A percentile compares a stretch with the other conserved stretches of the same genome.
These are phyloP conservation scores for Meles meles DNA, from an alignment of 2,113 vertebrate species.

Conservation along the genomic window DNA sequence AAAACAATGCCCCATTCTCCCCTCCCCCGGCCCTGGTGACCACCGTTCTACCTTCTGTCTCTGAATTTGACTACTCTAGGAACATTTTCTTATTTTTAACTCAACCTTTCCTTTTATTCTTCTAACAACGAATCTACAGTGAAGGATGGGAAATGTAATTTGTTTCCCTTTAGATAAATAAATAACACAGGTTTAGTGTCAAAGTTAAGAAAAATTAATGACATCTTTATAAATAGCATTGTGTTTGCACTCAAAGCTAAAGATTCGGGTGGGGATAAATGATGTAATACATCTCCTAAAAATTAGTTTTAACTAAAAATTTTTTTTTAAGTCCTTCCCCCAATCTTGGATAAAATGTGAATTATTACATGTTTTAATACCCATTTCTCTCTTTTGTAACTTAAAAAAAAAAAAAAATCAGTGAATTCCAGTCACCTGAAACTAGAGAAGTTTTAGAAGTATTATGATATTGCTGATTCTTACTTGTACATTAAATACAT, in stretches of 20 bases:
- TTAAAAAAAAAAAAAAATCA: not conserved
- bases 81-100: not conserved
- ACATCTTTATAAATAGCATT: not conserved
- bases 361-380: not conserved
- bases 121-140: not conserved
- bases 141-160: not conserved
- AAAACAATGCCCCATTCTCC: not conserved
- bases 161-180: not conserved
- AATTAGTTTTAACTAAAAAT: not conserved
- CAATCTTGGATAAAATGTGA: not conserved
- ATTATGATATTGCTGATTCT: not conserved
- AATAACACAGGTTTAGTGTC: not conserved
- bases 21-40: not conserved
- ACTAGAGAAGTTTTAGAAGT: not conserved
- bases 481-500: not conserved
- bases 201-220: constrained; percentile 1
- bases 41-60: not conserved
- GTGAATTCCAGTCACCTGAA: not conserved
- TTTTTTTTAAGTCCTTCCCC: not conserved
- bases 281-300: not conserved
- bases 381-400: constrained; percentile 37
- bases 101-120: not conserved
- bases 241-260: not conserved
- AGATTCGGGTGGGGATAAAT: not conserved
- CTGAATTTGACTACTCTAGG: not conserved